These are phyloP conservation scores for Drosophila nr. medialis DNA, from an alignment of 2,888 invertebrate genomes.

Conservation along the genomic window DNA sequence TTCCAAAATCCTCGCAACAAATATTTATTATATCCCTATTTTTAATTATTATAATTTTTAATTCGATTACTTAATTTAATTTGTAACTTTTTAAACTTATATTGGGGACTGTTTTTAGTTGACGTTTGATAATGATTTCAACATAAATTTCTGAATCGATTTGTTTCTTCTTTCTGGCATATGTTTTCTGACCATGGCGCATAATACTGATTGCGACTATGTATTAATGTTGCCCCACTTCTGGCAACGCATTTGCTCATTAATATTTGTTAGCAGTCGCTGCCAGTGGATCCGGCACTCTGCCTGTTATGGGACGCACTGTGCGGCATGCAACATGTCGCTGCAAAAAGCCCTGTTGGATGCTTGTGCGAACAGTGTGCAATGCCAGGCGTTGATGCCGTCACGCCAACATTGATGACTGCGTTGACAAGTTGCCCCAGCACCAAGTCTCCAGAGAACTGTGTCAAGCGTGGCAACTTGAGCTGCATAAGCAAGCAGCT, in stretches of 20 bases:
- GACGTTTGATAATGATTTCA: background rate
- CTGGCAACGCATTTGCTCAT: constrained; percentile 70
- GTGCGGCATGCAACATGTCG: constrained; percentile 56
- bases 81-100: background rate
- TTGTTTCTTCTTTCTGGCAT: background rate
- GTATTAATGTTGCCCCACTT: background rate
- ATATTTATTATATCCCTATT: background rate
- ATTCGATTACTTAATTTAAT: background rate
- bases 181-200: background rate
- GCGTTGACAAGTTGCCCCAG: constrained; percentile 71
- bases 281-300: constrained; percentile 20
- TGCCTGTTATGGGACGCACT: constrained; percentile 47
- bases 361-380: constrained; percentile 62
- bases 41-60: background rate
- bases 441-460: constrained; percentile 67
- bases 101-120: background rate
- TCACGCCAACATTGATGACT: constrained; percentile 76
- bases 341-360: constrained; percentile 1
- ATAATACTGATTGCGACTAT: background rate
- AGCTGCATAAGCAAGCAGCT: constrained; percentile 76
- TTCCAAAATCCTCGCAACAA: background rate
- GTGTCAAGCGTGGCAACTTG: constrained; percentile 76
- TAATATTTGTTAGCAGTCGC: constrained; percentile 77
- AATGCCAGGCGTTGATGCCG: constrained; percentile 61
- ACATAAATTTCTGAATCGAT: background rate